phyloP scores from a whole-genome alignment of 1,140 invertebrate species.

The Riptortus pedestris region DNA sequence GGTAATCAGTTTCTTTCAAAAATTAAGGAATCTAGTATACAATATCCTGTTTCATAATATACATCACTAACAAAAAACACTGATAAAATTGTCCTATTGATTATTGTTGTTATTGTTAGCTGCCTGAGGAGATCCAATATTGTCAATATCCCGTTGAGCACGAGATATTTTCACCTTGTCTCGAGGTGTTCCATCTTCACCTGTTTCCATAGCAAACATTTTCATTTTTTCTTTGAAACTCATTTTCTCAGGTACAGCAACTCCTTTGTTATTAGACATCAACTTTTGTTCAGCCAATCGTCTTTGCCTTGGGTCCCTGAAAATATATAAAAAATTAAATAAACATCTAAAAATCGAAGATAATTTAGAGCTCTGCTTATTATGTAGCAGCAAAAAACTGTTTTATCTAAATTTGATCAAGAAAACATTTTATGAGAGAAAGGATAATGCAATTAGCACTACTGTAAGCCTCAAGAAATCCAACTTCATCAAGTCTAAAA shows the following conservation, averaged over 20 bases:
- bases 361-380: no score
- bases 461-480: no score
- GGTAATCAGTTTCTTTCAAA: no score
- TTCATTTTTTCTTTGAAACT: slow-evolving; percentile 95
- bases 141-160: slow-evolving; percentile 82
- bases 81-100: no score
- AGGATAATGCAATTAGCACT: no score
- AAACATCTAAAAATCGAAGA: no score
- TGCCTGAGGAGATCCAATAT: slow-evolving; percentile 43
- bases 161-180: slow-evolving; percentile 89
- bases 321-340: slow-evolving; percentile 23
- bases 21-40: no score
- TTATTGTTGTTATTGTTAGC: slow-evolving; percentile 36
- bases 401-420: neutral
- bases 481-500: no score
- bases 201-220: slow-evolving; percentile 89
- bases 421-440: neutral
- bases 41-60: no score
- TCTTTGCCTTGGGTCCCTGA: slow-evolving; percentile 69
- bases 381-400: no score
- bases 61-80: no score
- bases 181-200: slow-evolving; percentile 73
- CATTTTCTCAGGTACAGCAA: slow-evolving; percentile 74
- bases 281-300: slow-evolving; percentile 64
- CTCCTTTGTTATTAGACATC: slow-evolving; percentile 42